phyloP scores from a whole-genome alignment of 2,888 invertebrate species.

The Spicauda simplicius region DNA sequence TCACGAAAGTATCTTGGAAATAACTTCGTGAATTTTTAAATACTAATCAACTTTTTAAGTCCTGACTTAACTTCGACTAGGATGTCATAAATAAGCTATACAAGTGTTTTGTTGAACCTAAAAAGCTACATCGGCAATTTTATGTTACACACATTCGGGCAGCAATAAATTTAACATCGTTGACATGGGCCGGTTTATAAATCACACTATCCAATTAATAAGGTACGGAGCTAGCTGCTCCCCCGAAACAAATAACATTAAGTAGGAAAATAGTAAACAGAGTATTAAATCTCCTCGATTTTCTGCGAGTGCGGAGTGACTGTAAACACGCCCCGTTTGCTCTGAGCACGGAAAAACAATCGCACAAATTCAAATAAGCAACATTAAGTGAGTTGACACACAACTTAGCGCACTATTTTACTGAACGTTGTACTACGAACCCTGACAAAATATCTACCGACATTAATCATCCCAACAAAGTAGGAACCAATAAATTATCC shows the following conservation, averaged over 20 bases:
- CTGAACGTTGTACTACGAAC: neutral
- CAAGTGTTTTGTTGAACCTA: neutral
- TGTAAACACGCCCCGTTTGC: neutral
- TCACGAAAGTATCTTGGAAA: too few species aligned
- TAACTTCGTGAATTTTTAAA: too few species aligned
- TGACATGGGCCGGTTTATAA: conserved; percentile 10
- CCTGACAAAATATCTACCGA: neutral
- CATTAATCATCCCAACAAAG: too few species aligned
- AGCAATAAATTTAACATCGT: conserved; percentile 7
- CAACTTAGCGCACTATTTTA: neutral
- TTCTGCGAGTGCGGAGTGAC: neutral
- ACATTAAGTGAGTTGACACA: neutral
- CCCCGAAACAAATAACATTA: conserved; percentile 19
- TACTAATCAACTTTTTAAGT: too few species aligned
- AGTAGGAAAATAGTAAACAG: conserved; percentile 29
- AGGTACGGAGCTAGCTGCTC: conserved; percentile 4
- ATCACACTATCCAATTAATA: conserved; percentile 22
- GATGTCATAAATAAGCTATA: too few species aligned
- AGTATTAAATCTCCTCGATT: conserved; percentile 25
- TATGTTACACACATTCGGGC: neutral
- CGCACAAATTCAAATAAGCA: neutral
- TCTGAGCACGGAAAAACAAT: neutral
- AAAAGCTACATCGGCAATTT: neutral
- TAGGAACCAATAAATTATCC: too few species aligned
- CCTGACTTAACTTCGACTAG: too few species aligned